phyloP scores from a whole-genome alignment of 1,140 invertebrate species.

The Dinoponera quadriceps region DNA sequence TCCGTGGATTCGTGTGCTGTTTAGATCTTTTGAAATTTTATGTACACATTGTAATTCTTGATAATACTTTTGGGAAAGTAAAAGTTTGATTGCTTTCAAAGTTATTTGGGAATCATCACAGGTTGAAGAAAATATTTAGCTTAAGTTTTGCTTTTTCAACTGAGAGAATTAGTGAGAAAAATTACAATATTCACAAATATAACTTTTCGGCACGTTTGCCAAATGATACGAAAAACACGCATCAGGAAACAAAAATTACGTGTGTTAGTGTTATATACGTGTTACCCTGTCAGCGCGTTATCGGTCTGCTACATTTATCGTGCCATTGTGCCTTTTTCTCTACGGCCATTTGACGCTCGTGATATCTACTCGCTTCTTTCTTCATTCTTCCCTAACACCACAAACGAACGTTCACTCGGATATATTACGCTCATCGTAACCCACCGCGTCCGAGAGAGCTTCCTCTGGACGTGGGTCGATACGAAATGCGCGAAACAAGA shows the following conservation, averaged over 20 bases:
- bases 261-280: neutral
- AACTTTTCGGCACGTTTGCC: no score
- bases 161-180: no score
- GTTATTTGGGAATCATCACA: no score
- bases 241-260: slow-evolving; percentile 21
- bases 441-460: slow-evolving; percentile 14
- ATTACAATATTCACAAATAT: no score
- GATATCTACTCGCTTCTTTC: slow-evolving; percentile 36
- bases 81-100: no score
- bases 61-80: no score
- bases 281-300: slow-evolving; percentile 15
- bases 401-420: slow-evolving; percentile 52
- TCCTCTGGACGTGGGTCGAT: slow-evolving; percentile 22
- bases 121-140: no score
- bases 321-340: slow-evolving; percentile 22
- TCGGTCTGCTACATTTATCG: slow-evolving; percentile 23
- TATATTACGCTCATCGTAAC: slow-evolving; percentile 52
- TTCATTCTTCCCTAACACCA: slow-evolving; percentile 37
- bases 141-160: no score
- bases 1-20: neutral
- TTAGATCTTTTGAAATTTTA: no score
- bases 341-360: slow-evolving; percentile 31
- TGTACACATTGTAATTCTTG: no score
- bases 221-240: neutral
- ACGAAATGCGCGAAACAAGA: slow-evolving; percentile 38